Percentiles rank a stretch among this genome's conserved stretches.
These are phyloP conservation scores for Heliopora coerulea DNA, from an alignment of 92 coral and sea anemone genomes.

Conservation along the genomic window DNA sequence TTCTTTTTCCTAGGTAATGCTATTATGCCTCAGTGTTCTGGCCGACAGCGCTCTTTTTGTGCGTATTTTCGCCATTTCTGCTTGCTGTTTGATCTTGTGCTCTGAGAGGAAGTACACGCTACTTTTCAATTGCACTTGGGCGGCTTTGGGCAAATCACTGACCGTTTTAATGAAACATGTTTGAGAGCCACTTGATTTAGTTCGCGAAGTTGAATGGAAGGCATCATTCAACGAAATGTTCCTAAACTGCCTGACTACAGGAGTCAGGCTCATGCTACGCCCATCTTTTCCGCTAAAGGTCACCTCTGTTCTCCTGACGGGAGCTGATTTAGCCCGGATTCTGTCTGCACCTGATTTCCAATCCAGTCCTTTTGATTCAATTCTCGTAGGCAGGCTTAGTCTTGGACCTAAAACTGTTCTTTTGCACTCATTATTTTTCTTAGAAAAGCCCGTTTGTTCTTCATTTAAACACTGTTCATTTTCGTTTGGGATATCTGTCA, in stretches of 20 bases:
- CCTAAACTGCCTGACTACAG: conserved; percentile 20
- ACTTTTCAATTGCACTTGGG: conserved; percentile 28
- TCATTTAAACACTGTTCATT: too few species aligned
- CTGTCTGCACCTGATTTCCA: background rate
- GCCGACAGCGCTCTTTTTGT: conserved; percentile 14
- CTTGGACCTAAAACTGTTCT: conserved; percentile 1
- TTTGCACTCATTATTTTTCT: background rate
- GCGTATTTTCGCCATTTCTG: conserved; percentile 25
- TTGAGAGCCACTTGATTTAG: background rate
- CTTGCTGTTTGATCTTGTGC: conserved; percentile 24
- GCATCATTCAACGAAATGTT: background rate
- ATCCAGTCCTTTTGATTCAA: background rate
- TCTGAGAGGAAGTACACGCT: conserved; percentile 32
- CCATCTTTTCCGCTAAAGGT: conserved; percentile 37
- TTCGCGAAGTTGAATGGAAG: background rate
- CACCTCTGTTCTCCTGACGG: background rate
- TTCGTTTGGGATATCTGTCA: background rate
- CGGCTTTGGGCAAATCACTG: conserved; percentile 25
- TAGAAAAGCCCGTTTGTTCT: background rate
- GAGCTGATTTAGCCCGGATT: conserved; percentile 32
- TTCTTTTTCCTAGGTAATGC: too few species aligned
- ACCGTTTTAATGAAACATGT: background rate
- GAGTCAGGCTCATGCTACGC: conserved; percentile 34
- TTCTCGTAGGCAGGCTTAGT: background rate
- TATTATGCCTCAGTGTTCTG: background rate